Evolutionary conservation across 2,113 vertebrate genomes (phyloP), one percentile per base, ranked within the genome.

Genomic region (Brachirus orientalis): DNA sequence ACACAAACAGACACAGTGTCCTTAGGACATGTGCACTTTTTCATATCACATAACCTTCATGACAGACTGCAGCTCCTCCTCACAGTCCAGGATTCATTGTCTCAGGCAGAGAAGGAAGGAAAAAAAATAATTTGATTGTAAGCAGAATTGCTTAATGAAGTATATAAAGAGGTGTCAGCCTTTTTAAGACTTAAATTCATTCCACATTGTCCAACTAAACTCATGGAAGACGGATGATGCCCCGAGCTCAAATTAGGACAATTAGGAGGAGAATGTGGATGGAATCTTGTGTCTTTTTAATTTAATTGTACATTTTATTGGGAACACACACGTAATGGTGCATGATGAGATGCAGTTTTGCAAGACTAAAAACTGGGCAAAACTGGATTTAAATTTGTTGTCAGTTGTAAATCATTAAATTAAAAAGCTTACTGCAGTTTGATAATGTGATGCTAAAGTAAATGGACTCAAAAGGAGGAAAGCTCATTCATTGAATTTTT

Each of bases 61-160:
- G 17, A 70, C 17, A 19, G 58, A 7, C 50, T 54, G 19, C 58
- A 52, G 43, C 19, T 33, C 48, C 54, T 36, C 44, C 41, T 44
- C 37, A 33, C 53, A 55, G 41, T 60, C 56, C 43, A 62, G 67
- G 57, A 77, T 83, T 69, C 61, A 65, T 84, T 79, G 75, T 72
- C 38, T 67, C 60, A 48, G 69, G 22, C 5, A n/a, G 22, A 55
- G 1, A 36, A 41, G 16, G 37, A 55, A 58, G 35, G 8, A 57
- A n/a, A 16, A 67, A 72, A 70, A 79, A 36, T 33, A 4, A 13
- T 85, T 71, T 83, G 69, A 81, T 64, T 77, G 68, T 90, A 76
- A 89, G 83, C 86, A 84, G 75, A 65, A 64, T 79, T 83, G 88
- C 19, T 86, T 81, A 70, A 7, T 85, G 82, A 71, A 82, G 82